Evolutionary conservation across 2,888 invertebrate species (phyloP).

Genomic region (Bhutanitis thaidina): DNA sequence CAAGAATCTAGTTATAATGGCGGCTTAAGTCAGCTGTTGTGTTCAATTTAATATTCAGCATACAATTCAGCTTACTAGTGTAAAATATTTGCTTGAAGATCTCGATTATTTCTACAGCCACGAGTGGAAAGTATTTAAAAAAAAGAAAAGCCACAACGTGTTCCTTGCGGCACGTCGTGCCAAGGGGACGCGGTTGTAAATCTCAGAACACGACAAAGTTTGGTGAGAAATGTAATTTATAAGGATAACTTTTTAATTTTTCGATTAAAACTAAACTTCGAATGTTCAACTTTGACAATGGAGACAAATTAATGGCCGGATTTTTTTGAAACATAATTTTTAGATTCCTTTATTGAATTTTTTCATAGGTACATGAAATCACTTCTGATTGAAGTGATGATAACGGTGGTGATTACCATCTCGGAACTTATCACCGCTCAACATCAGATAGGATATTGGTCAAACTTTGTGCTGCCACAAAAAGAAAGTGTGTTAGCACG

Average conservation of each 20-base stretch:
- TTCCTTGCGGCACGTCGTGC: slow-evolving; percentile 1
- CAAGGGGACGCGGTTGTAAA: slow-evolving; percentile 12
- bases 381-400: too few relatives aligned
- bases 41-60: too few relatives aligned
- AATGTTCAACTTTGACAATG: slow-evolving; percentile 14
- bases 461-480: too few relatives aligned
- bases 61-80: neutral
- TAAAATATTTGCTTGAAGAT: neutral
- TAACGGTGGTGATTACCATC: too few relatives aligned
- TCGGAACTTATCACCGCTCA: too few relatives aligned
- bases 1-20: too few relatives aligned
- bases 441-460: too few relatives aligned
- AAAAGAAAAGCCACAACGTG: slow-evolving; percentile 5
- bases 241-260: slow-evolving; percentile 19
- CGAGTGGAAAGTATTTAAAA: slow-evolving; percentile 4
- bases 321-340: too few relatives aligned
- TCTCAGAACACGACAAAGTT: slow-evolving; percentile 17
- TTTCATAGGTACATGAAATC: too few relatives aligned
- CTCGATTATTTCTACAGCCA: slow-evolving; percentile 1
- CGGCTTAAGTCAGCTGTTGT: too few relatives aligned
- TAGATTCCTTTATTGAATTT: too few relatives aligned
- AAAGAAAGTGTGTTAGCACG: too few relatives aligned
- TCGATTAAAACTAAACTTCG: slow-evolving; percentile 14
- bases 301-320: slow-evolving; percentile 7
- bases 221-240: slow-evolving; percentile 13